Base-by-base conservation (phyloP, 1,140 invertebrate species). In the Calephelis virginiensis region DNA sequence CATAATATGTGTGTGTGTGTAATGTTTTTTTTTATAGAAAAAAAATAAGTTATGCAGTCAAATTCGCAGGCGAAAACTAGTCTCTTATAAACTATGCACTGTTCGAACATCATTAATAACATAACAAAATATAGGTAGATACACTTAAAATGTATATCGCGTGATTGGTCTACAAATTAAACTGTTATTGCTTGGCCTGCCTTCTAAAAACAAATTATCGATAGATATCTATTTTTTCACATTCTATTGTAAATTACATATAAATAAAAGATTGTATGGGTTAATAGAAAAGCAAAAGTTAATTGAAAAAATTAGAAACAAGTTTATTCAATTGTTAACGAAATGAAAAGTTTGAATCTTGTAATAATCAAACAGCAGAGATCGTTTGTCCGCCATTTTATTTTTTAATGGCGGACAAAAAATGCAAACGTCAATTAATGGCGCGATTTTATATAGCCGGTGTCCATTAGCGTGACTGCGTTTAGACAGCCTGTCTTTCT, bases 71-170 rank as follows among this genome's bases (percentile, higher is more conserved):
- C 14, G 11, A 6, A 10, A 8, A 53, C 40, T 28, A 5, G 9
- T 53, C 1, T 53, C 8, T 11, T 53, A 28, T 53, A 53, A 28
- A 53, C 9, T 9, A 12, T 2, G 11, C 2, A 5, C 11, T 12
- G 2, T 28, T 37, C 28, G 28, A 28, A 37, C 12, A 38, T 59
- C 17, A 59, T 59, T 59, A 59, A 59, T 59, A 59, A 59, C 53
- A 59, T 7, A 37, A 12, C 8, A 63, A 68, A 38, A 63, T 67
- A 61, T 17, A 38, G 47, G n/a, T 38, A 28, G 17, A 28, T 28
- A 28, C 5, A 28, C 28, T 28, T 38, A 48, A 64, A 64, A 64
- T 50, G 47, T 50, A 14, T 37, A 63, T 63, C 62, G 62, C 62
- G 62, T 63, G 62, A 28, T 11, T 9, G 17, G 46, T n/a, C 14